Evolutionary conservation across 2,797 vertebrate genomes (phyloP).

Genomic region (Orientallactaga sibirica): DNA sequence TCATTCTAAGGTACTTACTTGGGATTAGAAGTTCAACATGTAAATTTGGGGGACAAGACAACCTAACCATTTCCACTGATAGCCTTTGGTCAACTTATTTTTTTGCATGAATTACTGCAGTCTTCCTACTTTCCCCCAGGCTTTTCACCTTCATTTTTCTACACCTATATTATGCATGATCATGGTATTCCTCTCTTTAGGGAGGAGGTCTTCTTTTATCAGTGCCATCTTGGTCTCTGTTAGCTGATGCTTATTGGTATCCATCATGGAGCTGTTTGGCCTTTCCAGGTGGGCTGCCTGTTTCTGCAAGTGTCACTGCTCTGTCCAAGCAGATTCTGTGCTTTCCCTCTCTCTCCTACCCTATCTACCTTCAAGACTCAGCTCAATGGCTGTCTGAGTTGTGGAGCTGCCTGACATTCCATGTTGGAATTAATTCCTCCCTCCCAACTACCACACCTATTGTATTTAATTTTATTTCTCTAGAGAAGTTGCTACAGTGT

Average conservation of each 20-base stretch:
- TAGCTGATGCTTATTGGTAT: neutral
- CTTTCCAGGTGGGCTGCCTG: neutral
- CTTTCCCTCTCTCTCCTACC: neutral
- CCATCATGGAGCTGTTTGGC: neutral
- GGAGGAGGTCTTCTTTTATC: neutral
- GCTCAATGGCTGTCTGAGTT: neutral
- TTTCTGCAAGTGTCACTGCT: neutral
- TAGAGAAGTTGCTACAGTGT: neutral
- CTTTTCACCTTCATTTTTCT: neutral
- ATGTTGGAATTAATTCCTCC: neutral
- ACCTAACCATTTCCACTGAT: neutral
- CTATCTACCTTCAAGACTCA: neutral
- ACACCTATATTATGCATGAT: neutral
- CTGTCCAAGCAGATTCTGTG: neutral
- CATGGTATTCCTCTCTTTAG: neutral
- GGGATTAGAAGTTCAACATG: neutral
- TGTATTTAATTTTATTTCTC: constrained; percentile 41
- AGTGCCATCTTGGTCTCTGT: neutral
- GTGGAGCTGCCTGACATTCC: neutral
- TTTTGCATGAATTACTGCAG: neutral
- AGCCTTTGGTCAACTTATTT: neutral
- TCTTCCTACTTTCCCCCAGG: accelerated
- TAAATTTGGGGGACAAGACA: neutral
- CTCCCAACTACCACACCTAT: neutral
- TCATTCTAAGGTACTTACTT: neutral